These are phyloP conservation scores for Sycophila sp. DNA, from an alignment of 1,140 invertebrate genomes.

Conservation along the genomic window DNA sequence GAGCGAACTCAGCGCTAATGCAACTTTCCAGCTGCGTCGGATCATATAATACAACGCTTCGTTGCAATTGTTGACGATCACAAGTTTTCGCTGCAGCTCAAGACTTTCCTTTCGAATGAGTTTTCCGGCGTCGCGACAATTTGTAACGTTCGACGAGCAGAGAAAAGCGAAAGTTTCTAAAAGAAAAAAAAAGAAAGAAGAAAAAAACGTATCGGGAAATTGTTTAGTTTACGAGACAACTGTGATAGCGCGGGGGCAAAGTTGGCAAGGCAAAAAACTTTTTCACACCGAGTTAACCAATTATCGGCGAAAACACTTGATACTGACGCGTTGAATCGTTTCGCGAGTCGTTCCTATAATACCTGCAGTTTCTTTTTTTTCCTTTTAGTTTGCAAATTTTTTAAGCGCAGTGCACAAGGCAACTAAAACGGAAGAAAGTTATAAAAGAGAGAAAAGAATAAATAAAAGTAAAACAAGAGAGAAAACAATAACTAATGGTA, in stretches of 20 bases:
- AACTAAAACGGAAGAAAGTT: background rate
- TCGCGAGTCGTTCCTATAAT: conserved; percentile 16
- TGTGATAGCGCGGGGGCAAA: no score
- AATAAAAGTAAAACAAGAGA: background rate
- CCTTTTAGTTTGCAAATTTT: conserved; percentile 28
- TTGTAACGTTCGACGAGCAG: no score
- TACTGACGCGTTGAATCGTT: conserved; percentile 7
- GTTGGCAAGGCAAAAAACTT: no score
- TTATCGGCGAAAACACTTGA: conserved; percentile 21
- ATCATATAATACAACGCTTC: background rate
- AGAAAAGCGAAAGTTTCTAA: no score
- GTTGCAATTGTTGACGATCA: background rate
- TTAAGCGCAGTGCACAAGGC: background rate
- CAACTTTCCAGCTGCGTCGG: background rate
- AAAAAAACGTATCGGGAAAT: no score
- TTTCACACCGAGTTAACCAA: background rate
- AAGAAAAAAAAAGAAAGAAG: no score
- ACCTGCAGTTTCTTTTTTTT: no score
- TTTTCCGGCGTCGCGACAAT: no score
- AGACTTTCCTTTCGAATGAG: no score
- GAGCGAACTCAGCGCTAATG: background rate
- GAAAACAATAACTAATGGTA: background rate
- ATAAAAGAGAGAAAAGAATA: conserved; percentile 3
- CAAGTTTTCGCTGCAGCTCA: no score
- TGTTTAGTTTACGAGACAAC: no score